Base-by-base conservation (phyloP, 1,140 invertebrate species). In the Drosophila mauritiana region DNA sequence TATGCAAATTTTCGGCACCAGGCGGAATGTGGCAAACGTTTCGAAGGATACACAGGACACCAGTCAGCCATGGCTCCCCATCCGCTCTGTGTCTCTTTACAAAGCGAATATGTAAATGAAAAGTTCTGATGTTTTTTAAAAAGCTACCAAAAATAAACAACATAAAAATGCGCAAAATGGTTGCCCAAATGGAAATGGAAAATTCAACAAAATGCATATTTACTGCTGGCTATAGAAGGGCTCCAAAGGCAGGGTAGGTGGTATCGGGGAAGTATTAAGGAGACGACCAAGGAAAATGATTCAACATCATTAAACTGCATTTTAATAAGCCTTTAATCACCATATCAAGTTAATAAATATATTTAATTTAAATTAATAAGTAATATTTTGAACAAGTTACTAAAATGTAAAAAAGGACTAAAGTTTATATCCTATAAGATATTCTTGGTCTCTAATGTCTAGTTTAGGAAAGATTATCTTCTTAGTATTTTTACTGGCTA, bases 1-100 rank as follows among this genome's bases (percentile, higher is more conserved):
- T 91, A 91, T 91, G 90, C 79, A 91, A 91, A 91, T 91, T 91
- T 86, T 73, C 52, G 82, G 76, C 81, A 84, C 74, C 76, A 76
- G 77, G 82, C 78, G 59, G 74, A 77, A 78, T 78, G 72, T 68
- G 73, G 77, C 73, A 80, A 85, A 85, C 77, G 84, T 67, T 80
- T 65, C 84, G 72, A 84, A 88, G 84, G 84, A 88, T 80, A 78
- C 80, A 74, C 73, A 89, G 84, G 58, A 56, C 55, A 73, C 48
- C 64, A 61, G 54, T 15, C 64, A 22, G 42, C 43, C 22, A 7
- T 20, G 54, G 27, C 37, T 13, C 31, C 20, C 62, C 25, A 13
- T 37, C 25, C 51, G 34, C 31, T 31, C 51, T 45, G 53, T 53
- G 39, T 76, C 61, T 57, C 54, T 65, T 65, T 67, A 88, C 84